phyloP scores from a whole-genome alignment of 2,888 invertebrate species.

The Empis stercorea region DNA sequence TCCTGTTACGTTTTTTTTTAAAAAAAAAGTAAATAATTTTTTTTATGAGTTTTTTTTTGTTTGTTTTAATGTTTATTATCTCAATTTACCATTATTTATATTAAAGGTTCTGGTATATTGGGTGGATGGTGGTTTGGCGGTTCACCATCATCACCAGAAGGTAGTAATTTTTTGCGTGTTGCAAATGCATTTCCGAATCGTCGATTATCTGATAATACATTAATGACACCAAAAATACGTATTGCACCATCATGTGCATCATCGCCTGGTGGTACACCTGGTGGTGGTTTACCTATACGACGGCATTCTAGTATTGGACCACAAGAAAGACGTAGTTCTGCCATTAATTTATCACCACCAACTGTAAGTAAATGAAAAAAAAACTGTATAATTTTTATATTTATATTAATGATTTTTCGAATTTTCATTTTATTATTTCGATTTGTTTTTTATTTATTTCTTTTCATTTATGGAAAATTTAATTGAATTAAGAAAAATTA shows the following conservation, averaged over 20 bases:
- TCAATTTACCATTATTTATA: conserved; percentile 14
- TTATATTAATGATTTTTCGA: conserved; percentile 5
- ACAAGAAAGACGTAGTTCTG: conserved; percentile 73
- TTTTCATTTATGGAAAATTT: not conserved
- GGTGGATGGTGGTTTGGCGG: conserved; percentile 77
- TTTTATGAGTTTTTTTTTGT: no score
- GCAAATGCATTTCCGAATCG: conserved; percentile 71
- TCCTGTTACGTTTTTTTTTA: no score
- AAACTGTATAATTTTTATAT: no score
- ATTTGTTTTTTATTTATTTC: conserved; percentile 1
- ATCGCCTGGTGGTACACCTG: conserved; percentile 58
- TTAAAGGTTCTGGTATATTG: conserved; percentile 46
- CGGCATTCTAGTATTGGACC: conserved; percentile 87
- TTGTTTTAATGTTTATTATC: no score
- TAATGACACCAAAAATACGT: conserved; percentile 81
- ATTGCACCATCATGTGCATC: conserved; percentile 69
- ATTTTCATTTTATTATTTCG: conserved; percentile 4
- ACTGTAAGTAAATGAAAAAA: conserved; percentile 74
- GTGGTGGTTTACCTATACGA: conserved; percentile 66
- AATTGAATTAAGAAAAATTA: no score
- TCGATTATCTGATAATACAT: conserved; percentile 80
- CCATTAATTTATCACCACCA: conserved; percentile 75
- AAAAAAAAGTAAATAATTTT: no score
- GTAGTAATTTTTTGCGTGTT: conserved; percentile 75
- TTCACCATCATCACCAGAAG: conserved; percentile 71